phyloP scores from a whole-genome alignment of 1,140 invertebrate genomes.

The Euglossa dilemma region DNA sequence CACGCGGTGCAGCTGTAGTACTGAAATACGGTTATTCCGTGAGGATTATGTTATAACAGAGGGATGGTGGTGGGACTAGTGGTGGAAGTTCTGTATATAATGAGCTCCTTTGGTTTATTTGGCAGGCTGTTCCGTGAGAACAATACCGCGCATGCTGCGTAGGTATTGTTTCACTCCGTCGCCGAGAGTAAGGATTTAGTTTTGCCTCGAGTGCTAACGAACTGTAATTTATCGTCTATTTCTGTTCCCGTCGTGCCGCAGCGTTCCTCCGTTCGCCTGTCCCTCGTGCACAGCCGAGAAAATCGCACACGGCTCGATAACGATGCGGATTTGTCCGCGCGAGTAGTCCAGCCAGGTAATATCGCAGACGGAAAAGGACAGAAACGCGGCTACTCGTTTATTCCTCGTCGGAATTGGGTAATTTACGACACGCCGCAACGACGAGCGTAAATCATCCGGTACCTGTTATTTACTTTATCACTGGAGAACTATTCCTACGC shows the following conservation, averaged over 20 bases:
- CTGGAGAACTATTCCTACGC: neutral
- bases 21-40: neutral
- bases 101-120: conserved; percentile 19
- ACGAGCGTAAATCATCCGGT: too few relatives aligned
- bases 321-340: neutral
- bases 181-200: neutral
- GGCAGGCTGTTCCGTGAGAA: neutral
- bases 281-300: neutral
- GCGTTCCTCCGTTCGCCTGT: neutral
- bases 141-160: neutral
- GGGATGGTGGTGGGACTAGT: conserved; percentile 1
- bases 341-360: neutral
- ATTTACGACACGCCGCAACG: neutral
- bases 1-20: neutral
- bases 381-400: neutral
- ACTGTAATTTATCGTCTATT: neutral
- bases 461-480: too few relatives aligned
- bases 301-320: too few relatives aligned
- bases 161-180: neutral
- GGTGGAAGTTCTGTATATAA: neutral
- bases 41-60: conserved; percentile 7
- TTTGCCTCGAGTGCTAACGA: neutral
- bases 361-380: neutral
- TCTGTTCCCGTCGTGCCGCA: too few relatives aligned
- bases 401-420: neutral